A percentile compares a stretch with the other conserved stretches of the same genome.
Conservation (phyloP, 2,797 vertebrate species). For the Apogon hyalosoma region DNA sequence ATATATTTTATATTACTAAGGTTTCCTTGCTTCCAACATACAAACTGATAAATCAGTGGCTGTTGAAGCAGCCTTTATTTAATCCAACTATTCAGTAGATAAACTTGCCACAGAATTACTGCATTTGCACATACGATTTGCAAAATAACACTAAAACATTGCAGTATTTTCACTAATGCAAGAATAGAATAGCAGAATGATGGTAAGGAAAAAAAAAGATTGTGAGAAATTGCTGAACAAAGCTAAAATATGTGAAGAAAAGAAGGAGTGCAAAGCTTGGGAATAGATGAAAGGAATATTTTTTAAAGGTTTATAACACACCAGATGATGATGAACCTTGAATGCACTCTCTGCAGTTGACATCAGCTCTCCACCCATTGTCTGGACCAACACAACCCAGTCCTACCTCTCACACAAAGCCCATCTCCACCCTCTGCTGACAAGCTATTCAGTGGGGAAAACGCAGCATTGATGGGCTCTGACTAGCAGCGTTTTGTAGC, state of each 20-base stretch:
- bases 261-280: conserved; percentile 43
- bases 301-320: conserved; percentile 59
- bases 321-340: conserved; percentile 76
- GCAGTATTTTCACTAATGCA: conserved; percentile 33
- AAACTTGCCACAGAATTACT: conserved; percentile 35
- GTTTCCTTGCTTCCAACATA: conserved; percentile 27
- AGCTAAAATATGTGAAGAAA: conserved; percentile 52
- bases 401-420: conserved; percentile 68
- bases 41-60: conserved; percentile 42
- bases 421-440: conserved; percentile 71
- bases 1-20: no score
- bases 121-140: conserved; percentile 30
- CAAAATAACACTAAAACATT: conserved; percentile 17
- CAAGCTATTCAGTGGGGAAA: conserved; percentile 73
- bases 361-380: conserved; percentile 71
- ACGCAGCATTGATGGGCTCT: conserved; percentile 72
- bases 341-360: conserved; percentile 72
- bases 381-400: conserved; percentile 64
- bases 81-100: conserved; percentile 49
- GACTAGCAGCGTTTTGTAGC: conserved; percentile 79
- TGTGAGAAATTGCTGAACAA: conserved; percentile 61
- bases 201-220: conserved; percentile 33
- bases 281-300: conserved; percentile 64
- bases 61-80: conserved; percentile 44
- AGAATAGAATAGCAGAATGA: conserved; percentile 34